These are phyloP conservation scores for Notodonta dromedarius DNA, from an alignment of 2,888 invertebrate species.

Conservation along the genomic window DNA sequence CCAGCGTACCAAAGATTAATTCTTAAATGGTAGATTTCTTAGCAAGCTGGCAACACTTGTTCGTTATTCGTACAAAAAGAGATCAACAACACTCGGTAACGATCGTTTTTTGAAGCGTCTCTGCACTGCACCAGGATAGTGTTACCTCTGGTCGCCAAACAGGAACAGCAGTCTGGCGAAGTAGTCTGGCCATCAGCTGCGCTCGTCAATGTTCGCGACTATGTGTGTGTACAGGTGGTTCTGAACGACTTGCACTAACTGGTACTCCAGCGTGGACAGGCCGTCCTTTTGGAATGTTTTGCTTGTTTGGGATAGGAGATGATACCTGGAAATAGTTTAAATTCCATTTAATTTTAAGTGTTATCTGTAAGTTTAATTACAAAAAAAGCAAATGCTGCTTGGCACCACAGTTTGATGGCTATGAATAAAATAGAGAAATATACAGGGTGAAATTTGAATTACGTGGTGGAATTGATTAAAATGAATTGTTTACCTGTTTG, in stretches of 20 bases:
- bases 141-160: constrained; percentile 80
- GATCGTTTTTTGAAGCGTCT: constrained; percentile 29
- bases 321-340: constrained; percentile 86
- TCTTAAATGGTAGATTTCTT: too few relatives aligned
- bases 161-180: constrained; percentile 80
- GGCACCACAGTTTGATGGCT: too few relatives aligned
- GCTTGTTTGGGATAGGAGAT: constrained; percentile 92
- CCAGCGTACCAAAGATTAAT: too few relatives aligned
- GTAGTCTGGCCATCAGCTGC: constrained; percentile 88
- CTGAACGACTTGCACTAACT: constrained; percentile 86
- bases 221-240: constrained; percentile 93
- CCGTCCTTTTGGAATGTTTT: constrained; percentile 94
- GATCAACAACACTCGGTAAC: constrained; percentile 41
- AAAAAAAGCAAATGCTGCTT: too few relatives aligned
- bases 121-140: constrained; percentile 21
- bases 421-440: too few relatives aligned
- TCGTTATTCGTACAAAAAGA: constrained; percentile 19
- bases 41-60: constrained; percentile 5
- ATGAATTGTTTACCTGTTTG: constrained; percentile 87
- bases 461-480: constrained; percentile 1
- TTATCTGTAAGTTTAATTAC: too few relatives aligned
- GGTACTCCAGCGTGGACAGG: constrained; percentile 92
- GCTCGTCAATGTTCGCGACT: constrained; percentile 88
- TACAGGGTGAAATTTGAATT: too few relatives aligned
- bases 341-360: too few relatives aligned